These are phyloP conservation scores for Keiferia lycopersicella DNA, from an alignment of 2,888 invertebrate genomes.

Conservation along the genomic window DNA sequence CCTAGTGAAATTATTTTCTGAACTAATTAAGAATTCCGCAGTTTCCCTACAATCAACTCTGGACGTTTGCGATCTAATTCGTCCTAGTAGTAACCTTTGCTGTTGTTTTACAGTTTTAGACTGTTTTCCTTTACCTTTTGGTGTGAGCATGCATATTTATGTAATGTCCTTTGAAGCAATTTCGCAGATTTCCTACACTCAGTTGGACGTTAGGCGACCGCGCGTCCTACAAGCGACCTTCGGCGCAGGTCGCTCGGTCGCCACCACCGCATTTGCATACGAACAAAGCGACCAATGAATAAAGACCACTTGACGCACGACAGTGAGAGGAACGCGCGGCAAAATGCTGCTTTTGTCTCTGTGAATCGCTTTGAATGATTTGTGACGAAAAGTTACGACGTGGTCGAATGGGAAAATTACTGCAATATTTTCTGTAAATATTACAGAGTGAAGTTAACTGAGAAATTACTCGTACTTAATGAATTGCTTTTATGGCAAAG, in stretches of 20 bases:
- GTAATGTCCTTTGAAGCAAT: too few species aligned
- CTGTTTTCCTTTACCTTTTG: too few species aligned
- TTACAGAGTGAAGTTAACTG: too few species aligned
- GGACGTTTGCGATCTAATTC: neutral
- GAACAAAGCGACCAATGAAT: slow-evolving; percentile 73
- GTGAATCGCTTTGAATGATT: neutral
- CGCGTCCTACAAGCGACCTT: slow-evolving; percentile 74
- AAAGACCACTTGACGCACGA: slow-evolving; percentile 71
- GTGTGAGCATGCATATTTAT: too few species aligned
- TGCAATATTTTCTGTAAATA: too few species aligned
- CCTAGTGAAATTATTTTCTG: too few species aligned
- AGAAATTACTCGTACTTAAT: too few species aligned
- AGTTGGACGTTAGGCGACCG: slow-evolving; percentile 43
- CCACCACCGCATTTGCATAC: slow-evolving; percentile 68
- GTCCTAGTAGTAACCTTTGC: neutral
- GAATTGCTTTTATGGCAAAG: too few species aligned
- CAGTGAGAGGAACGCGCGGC: slow-evolving; percentile 42
- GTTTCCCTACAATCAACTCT: neutral
- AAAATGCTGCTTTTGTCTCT: slow-evolving; percentile 49
- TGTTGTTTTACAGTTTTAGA: neutral
- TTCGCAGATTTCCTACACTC: slow-evolving; percentile 39
- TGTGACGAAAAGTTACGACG: neutral
- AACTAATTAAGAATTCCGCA: neutral
- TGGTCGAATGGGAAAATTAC: neutral
- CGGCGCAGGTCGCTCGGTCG: slow-evolving; percentile 67